phyloP scores from a whole-genome alignment of 92 coral and sea anemone species.

The Parazoanthus darwini region DNA sequence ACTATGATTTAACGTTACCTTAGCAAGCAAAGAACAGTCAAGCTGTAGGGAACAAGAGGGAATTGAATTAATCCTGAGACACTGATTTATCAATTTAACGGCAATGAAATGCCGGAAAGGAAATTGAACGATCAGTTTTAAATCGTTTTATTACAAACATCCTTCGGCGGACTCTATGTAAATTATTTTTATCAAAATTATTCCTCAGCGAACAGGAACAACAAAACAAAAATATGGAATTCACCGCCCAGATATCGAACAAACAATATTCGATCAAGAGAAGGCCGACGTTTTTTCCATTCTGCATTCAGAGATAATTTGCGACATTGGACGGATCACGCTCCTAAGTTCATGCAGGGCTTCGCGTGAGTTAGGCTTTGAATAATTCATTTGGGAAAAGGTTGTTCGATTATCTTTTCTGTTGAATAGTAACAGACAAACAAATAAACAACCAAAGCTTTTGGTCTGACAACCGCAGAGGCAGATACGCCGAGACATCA shows the following conservation, averaged over 20 bases:
- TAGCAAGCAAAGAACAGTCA: not conserved
- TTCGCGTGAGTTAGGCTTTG: not conserved
- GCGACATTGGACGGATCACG: not conserved
- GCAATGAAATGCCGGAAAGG: conserved; percentile 17
- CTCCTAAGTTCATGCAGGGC: conserved; percentile 3
- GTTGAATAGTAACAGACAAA: conserved; percentile 16
- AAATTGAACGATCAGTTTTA: conserved; percentile 13
- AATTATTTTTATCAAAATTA: not conserved
- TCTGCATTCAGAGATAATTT: not conserved
- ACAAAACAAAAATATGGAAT: not conserved
- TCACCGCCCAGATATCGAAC: not conserved
- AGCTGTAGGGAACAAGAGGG: not conserved
- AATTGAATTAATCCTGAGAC: not conserved
- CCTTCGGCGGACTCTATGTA: not conserved
- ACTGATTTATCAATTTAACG: conserved; percentile 8
- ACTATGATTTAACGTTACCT: not conserved
- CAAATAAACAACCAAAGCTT: not conserved
- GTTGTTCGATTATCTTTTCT: not conserved
- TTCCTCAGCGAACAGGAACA: not conserved
- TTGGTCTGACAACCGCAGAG: not conserved
- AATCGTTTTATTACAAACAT: not conserved
- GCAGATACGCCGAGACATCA: not conserved
- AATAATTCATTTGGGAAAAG: conserved; percentile 20
- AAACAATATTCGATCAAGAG: not conserved
- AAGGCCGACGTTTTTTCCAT: not conserved